Evolutionary conservation across 1,140 invertebrate species (phyloP).

Genomic region (Sinonovacula constricta): DNA sequence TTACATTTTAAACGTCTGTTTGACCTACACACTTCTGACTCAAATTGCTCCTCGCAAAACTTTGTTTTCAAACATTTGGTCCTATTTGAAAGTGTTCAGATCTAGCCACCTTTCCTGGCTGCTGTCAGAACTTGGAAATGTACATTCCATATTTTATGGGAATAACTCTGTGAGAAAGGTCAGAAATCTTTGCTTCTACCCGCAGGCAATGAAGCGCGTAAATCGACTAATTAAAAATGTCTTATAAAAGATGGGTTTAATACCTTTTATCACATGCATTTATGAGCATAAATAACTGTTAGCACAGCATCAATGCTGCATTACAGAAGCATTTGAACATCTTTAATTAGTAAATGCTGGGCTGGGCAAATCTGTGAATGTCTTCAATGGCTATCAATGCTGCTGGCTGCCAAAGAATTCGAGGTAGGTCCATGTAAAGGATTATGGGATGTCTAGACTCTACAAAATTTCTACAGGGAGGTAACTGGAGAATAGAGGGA

Average conservation of each 20-base stretch:
- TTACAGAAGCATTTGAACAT: constrained; percentile 1
- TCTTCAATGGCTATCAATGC: not conserved
- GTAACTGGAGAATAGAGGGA: too few relatives aligned
- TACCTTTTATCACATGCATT: constrained; percentile 48
- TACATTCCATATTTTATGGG: constrained; percentile 47
- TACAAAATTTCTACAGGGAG: too few relatives aligned
- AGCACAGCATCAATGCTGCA: constrained; percentile 31
- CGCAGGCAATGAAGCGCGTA: constrained; percentile 23
- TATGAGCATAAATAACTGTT: constrained; percentile 47
- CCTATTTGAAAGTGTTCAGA: too few relatives aligned
- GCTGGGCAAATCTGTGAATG: not conserved
- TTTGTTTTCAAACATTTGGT: too few relatives aligned
- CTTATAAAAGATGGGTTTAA: constrained; percentile 37
- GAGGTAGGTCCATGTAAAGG: not conserved
- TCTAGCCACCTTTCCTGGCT: too few relatives aligned
- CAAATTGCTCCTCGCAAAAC: too few relatives aligned
- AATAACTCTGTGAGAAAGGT: constrained; percentile 43
- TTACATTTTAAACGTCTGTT: too few relatives aligned
- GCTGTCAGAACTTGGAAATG: too few relatives aligned
- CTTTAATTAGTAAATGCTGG: not conserved
- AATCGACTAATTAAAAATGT: constrained; percentile 37
- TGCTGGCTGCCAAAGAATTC: not conserved
- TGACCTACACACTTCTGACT: too few relatives aligned
- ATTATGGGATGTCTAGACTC: not conserved
- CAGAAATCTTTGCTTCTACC: constrained; percentile 18